Conservation (phyloP, 1,140 invertebrate genomes). For the Lucilia sericata region DNA sequence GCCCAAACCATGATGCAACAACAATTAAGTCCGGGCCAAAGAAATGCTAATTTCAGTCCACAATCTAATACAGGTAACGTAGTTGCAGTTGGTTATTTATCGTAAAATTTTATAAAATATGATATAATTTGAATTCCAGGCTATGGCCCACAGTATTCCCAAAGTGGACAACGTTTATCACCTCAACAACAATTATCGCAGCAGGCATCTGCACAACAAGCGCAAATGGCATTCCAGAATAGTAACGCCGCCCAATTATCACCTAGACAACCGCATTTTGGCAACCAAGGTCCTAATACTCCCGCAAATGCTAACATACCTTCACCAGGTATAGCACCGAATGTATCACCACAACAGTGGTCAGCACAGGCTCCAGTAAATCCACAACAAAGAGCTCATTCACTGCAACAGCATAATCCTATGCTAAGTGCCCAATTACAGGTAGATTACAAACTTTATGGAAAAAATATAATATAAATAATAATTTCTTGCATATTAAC, state of each 20-base stretch:
- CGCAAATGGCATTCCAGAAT: constrained; percentile 63
- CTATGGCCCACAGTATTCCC: constrained; percentile 60
- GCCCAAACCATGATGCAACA: constrained; percentile 65
- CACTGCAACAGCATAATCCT: constrained; percentile 78
- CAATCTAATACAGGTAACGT: constrained; percentile 63
- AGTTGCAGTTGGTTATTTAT: not conserved
- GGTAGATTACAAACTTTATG: constrained; percentile 65
- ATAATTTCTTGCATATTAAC: constrained; percentile 28
- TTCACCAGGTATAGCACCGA: constrained; percentile 55
- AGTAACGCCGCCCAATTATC: constrained; percentile 49
- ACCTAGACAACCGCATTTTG: constrained; percentile 56
- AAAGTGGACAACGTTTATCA: constrained; percentile 61
- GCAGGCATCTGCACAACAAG: constrained; percentile 54
- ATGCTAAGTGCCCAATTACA: constrained; percentile 84
- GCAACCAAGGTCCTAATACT: constrained; percentile 31
- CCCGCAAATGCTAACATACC: constrained; percentile 56
- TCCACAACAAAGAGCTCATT: constrained; percentile 58
- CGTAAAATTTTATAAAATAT: constrained; percentile 46
- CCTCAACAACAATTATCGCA: constrained; percentile 61
- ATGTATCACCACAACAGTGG: constrained; percentile 47
- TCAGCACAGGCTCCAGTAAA: constrained; percentile 42
- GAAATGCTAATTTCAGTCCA: constrained; percentile 63
- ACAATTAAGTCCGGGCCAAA: constrained; percentile 64
- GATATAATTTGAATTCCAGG: constrained; percentile 48
- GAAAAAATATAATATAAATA: not conserved